Evolutionary conservation across 2,888 invertebrate species (phyloP).

Genomic region (Ametastegia equiseti): DNA sequence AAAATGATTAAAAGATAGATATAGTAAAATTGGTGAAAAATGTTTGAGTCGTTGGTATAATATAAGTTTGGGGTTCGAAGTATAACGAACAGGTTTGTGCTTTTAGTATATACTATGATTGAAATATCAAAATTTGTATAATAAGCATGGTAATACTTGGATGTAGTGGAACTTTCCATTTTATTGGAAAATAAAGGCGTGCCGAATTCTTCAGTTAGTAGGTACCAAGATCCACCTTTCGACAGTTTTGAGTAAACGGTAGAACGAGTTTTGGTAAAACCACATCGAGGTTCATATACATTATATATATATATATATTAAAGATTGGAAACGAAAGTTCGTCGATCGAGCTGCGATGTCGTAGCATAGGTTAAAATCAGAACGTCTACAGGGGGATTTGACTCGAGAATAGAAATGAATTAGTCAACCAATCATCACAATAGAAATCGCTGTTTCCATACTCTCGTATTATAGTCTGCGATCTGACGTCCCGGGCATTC

Average conservation of each 20-base stretch:
- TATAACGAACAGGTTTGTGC: no score
- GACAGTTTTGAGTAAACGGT: background rate
- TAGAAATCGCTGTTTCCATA: background rate
- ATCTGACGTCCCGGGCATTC: constrained; percentile 21
- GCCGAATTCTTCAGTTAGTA: background rate
- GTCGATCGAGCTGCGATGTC: background rate
- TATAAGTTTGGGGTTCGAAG: no score
- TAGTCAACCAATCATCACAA: constrained; percentile 1
- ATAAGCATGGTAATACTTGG: background rate
- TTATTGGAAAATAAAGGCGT: background rate
- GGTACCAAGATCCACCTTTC: background rate
- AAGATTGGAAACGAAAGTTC: background rate
- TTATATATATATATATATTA: no score
- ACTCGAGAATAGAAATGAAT: background rate
- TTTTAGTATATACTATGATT: no score
- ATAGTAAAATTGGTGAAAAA: no score
- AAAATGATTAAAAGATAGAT: no score
- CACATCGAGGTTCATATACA: no score
- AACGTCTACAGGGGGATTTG: background rate
- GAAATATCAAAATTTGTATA: background rate
- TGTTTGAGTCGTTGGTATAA: no score
- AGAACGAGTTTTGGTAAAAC: background rate
- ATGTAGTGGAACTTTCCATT: background rate
- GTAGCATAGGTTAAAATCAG: background rate
- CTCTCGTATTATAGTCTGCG: background rate